These are phyloP conservation scores for Rhagophthalmus giganteus DNA, from an alignment of 2,888 invertebrate species.

Conservation along the genomic window DNA sequence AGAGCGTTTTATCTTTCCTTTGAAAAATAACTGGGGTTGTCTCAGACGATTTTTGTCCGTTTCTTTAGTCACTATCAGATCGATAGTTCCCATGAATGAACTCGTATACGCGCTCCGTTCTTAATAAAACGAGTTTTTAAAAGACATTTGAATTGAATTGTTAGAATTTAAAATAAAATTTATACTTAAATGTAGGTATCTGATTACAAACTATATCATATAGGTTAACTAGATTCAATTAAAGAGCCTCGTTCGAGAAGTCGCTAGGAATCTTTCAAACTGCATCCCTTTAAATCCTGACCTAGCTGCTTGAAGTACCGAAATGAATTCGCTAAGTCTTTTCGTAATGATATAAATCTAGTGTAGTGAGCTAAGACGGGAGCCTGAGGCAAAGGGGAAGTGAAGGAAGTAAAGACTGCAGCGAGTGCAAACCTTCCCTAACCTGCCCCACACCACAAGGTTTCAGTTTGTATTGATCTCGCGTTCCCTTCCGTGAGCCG, in stretches of 20 bases:
- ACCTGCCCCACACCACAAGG: constrained; percentile 55
- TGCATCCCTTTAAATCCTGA: constrained; percentile 5
- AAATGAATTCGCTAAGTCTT: constrained; percentile 22
- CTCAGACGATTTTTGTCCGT: constrained; percentile 12
- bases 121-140: too few species aligned
- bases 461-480: constrained; percentile 56
- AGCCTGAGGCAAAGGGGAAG: constrained; percentile 41
- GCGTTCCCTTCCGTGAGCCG: constrained; percentile 49
- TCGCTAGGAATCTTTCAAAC: too few species aligned
- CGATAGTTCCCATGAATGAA: constrained; percentile 21
- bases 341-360: constrained; percentile 42
- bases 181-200: too few species aligned
- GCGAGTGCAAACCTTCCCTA: constrained; percentile 52
- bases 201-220: too few species aligned
- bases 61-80: constrained; percentile 11
- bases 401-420: constrained; percentile 52
- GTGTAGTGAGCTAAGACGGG: constrained; percentile 42
- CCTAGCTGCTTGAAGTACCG: constrained; percentile 16
- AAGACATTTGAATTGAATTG: too few species aligned
- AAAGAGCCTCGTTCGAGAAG: too few species aligned
- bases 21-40: constrained; percentile 11
- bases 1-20: constrained; percentile 13
- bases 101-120: constrained; percentile 1
- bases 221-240: too few species aligned
- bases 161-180: too few species aligned